Evolutionary conservation across 2,797 vertebrate species (phyloP).

Genomic region (Pelochelys cantorii): DNA sequence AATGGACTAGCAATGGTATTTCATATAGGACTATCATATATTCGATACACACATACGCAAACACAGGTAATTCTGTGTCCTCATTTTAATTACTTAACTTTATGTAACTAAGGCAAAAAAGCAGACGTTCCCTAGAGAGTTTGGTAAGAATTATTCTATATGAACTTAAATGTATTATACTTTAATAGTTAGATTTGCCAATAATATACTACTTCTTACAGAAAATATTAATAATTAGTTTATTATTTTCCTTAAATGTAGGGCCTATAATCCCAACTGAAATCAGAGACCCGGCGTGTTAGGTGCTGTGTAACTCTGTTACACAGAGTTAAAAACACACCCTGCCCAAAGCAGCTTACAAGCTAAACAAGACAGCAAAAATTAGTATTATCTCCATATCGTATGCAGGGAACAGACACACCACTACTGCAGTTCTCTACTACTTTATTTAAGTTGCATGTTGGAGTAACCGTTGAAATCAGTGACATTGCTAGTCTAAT

Average conservation of each 20-base stretch:
- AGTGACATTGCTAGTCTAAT: background rate
- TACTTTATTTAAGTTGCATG: background rate
- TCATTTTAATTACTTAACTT: background rate
- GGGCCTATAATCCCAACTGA: background rate
- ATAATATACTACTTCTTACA: background rate
- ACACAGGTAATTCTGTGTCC: background rate
- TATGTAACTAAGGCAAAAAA: background rate
- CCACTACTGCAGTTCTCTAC: background rate
- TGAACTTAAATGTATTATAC: accelerated
- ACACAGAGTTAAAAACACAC: accelerated
- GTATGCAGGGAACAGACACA: background rate
- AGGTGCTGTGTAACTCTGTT: background rate
- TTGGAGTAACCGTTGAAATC: accelerated
- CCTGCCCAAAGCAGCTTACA: background rate
- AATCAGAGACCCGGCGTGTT: background rate
- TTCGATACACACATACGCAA: background rate
- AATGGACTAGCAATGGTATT: background rate
- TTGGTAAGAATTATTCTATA: background rate
- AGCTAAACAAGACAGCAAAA: background rate
- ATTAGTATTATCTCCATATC: accelerated
- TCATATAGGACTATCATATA: background rate
- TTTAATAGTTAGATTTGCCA: background rate
- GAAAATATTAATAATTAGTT: background rate
- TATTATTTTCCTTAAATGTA: background rate
- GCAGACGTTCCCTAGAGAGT: background rate